Base-by-base conservation (phyloP, 1,140 invertebrate genomes). In the Camponotus floridanus region DNA sequence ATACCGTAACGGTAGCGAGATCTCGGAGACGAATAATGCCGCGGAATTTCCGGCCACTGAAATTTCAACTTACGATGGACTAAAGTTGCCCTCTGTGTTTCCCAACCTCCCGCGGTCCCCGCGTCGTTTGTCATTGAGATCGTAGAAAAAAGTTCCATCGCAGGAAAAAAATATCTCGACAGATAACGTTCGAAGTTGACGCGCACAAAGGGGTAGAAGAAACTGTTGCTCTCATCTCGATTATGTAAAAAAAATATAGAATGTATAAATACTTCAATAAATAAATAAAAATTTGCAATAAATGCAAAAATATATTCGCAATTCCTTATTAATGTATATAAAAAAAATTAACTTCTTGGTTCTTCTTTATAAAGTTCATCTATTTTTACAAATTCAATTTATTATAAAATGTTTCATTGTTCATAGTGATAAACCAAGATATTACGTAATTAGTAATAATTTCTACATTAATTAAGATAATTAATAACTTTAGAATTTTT, bases 11-110 rank as follows among this genome's bases (percentile, higher is more conserved):
- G 76, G 45, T 55, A 33, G 62, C 73, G 65, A 68, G 79, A 83
- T 86, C 39, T 68, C 51, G 71, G 33, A 71, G 76, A 79, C 79
- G 85, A 87, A 81, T 83, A 83, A 74, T 78, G 76, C 42, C 55
- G 76, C 76, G 85, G 81, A 87, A 86, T 87, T 89, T 85, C 71
- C 83, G 65, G 31, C 71, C 26, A 48, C 71, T n/a, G 65, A 61
- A 83, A 89, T 62, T 76, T 81, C 59, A 45, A 55, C 83, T 87
- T 87, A 61, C 73, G 70, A 86, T 86, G 59, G 65, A 73, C 79
- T 57, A 83, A 83, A 83, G 79, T 83, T 73, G 68, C 55, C 79
- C 57, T 18, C 79, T 11, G 61, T 31, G 76, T 86, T 42, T 62
- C 70, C 42, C 74, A 70, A 61, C 51, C 42, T 57, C 36, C 11